Conservation (phyloP, 2,113 vertebrate genomes). For the Shinisaurus crocodilurus region DNA sequence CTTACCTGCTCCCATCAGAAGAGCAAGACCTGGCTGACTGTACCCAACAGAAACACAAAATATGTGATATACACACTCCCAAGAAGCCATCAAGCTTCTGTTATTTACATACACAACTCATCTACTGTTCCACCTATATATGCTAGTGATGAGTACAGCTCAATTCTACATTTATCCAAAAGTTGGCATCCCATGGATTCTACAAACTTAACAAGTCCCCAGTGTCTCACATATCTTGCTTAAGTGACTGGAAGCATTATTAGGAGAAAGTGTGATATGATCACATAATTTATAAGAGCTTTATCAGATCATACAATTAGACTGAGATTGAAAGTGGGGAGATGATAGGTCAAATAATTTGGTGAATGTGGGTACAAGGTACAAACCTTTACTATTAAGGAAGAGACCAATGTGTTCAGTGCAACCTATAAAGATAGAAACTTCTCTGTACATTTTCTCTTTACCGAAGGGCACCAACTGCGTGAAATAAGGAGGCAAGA, state of each 20-base stretch:
- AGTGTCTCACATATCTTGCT: neutral
- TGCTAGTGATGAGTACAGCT: neutral
- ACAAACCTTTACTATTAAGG: neutral
- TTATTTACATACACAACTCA: neutral
- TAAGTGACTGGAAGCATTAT: neutral
- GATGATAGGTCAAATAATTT: too few relatives aligned
- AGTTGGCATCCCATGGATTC: neutral
- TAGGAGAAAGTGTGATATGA: neutral
- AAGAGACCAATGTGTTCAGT: neutral
- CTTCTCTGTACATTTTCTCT: neutral
- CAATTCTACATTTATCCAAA: neutral
- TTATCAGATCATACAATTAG: neutral
- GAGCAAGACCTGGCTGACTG: neutral
- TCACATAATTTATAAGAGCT: neutral
- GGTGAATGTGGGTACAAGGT: neutral
- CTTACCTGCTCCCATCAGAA: neutral
- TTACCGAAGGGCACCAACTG: neutral
- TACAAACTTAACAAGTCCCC: neutral
- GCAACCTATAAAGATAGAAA: neutral
- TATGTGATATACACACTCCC: neutral
- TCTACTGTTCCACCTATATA: too few relatives aligned
- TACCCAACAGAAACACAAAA: neutral
- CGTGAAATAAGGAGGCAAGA: neutral
- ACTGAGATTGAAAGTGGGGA: neutral
- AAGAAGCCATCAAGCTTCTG: neutral